Conservation (phyloP, 2,113 vertebrate genomes). For the Stegostoma tigrinum region DNA sequence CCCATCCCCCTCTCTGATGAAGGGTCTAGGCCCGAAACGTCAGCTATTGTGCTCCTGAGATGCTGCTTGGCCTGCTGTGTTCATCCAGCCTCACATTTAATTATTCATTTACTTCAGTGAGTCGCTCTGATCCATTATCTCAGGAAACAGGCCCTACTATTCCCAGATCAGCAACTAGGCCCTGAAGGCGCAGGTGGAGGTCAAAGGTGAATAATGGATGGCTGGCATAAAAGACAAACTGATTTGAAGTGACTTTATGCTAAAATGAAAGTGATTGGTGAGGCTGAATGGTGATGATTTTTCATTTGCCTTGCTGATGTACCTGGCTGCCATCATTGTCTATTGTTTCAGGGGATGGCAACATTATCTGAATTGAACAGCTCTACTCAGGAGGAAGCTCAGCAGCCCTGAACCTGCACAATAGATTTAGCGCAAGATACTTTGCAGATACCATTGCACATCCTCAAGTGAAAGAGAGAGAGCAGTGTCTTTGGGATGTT, state of each 20-base stretch:
- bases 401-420: background rate
- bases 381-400: background rate
- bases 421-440: background rate
- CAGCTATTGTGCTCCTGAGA: too few species aligned
- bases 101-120: constrained; percentile 25
- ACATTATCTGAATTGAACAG: background rate
- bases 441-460: background rate
- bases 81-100: too few species aligned
- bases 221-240: background rate
- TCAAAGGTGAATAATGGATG: background rate
- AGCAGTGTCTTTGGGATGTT: background rate
- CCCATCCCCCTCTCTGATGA: too few species aligned
- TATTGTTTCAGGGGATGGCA: background rate
- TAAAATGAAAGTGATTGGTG: background rate
- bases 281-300: background rate
- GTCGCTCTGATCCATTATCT: constrained; percentile 4
- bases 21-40: too few species aligned
- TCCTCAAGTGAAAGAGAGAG: background rate
- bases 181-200: background rate
- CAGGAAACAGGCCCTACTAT: background rate
- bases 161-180: background rate
- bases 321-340: background rate
- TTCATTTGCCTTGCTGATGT: background rate
- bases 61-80: too few species aligned
- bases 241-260: background rate